Base-by-base conservation (phyloP, 2,888 invertebrate species). In the Chouioia cunea region DNA sequence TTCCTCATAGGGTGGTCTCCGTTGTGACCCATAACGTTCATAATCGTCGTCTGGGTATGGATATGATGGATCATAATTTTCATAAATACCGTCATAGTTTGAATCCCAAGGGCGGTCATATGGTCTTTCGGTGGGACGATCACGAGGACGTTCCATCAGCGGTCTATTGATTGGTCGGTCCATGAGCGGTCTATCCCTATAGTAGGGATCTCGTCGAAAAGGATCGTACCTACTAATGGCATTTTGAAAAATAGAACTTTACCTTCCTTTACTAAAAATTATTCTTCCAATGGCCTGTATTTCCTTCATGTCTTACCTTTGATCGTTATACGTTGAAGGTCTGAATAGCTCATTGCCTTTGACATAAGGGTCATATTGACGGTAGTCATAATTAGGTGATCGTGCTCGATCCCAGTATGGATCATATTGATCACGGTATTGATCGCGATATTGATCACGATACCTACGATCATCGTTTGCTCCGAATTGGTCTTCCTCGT, bases 51-150 rank as follows among this genome's bases (percentile, higher is more conserved):
- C 78, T 57, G 80, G 78, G 71, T 77, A 73, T 15, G 77, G 76
- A 56, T 78, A 77, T 27, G 80, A 77, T 16, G 76, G 71, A 46
- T 81, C 80, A 64, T 81, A 74, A 74, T 82, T 82, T 65, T 82
- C 82, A 65, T 82, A 82, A 54, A 81, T 82, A 12, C 82, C 81
- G 15, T 82, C 81, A 70, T 78, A 77, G 14, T 76, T 75, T 46
- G 76, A 76, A 65, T 77, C 78, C 58, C 76, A 77, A 53, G 74
- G 73, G 6, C 79, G 76, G 48, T 81, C 81, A 60, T 78, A 76
- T 44, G 76, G 75, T 12, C 77, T 74, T n/a, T 77, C 78, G 8
- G 47, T 15, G 10, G 68, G 70, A 14, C 73, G 70, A 0, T 64
- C 64, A 1, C 64, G 23, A 3, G 56, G 54, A 16, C 65, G 62